These are phyloP conservation scores for Trissonchulus sp. DNA, from an alignment of 2,888 invertebrate genomes.

Conservation along the genomic window DNA sequence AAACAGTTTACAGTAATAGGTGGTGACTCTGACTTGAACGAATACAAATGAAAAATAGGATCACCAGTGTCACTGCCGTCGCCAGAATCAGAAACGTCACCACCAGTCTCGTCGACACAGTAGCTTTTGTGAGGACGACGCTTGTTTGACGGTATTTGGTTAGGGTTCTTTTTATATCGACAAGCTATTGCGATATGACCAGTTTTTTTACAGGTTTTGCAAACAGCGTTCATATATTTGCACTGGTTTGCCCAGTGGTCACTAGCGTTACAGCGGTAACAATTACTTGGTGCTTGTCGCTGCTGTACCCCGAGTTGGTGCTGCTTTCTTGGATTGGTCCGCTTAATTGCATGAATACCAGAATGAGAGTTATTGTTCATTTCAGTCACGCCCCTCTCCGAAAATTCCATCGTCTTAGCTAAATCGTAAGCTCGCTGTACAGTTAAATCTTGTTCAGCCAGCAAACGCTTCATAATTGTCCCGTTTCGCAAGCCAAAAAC, in stretches of 20 bases:
- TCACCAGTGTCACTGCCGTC: neutral
- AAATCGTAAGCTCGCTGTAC: neutral
- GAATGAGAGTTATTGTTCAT: neutral
- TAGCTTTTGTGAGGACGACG: neutral
- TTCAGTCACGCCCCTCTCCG: neutral
- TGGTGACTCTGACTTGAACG: neutral
- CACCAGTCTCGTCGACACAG: neutral
- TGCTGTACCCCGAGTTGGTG: neutral
- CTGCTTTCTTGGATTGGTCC: neutral
- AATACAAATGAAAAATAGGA: neutral
- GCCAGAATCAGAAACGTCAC: neutral
- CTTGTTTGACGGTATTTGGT: neutral
- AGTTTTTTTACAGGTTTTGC: neutral
- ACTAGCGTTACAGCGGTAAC: neutral
- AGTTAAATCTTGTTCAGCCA: too few relatives aligned
- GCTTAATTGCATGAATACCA: neutral
- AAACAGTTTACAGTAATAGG: neutral
- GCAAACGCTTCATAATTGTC: too few relatives aligned
- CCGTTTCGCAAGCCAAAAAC: too few relatives aligned
- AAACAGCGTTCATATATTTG: neutral
- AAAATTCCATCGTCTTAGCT: neutral
- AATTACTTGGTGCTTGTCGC: neutral
- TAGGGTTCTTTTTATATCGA: neutral
- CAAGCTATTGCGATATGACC: slow-evolving; percentile 8
- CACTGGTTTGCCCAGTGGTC: neutral